Evolutionary conservation across 2,797 vertebrate species (phyloP), one percentile per base, ranked within the genome.

Genomic region (Enteromius unitaeniatus): DNA sequence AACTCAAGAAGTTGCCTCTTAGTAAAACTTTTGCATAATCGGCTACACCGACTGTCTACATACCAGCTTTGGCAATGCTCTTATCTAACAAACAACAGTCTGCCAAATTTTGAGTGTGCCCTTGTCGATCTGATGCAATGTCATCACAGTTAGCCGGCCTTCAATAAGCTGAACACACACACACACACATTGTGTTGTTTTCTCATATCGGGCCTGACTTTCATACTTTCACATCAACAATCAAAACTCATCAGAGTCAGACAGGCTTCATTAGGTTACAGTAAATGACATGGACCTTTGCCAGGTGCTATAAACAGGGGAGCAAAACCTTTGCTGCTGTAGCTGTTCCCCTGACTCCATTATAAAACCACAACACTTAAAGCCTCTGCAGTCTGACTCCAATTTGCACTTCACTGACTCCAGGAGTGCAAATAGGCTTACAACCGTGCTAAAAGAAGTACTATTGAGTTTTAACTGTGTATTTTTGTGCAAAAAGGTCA

Each of bases 51-150:
- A 34, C 60, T 70, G 40, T 74, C 42, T 51, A 60, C 6, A 10
- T 17, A 47, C 72, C 11, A 85, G 84, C 86, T 80, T 70, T 31
- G 51, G 72, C 72, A 68, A 40, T n/a, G 78, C 51, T 85, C 79
- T 90, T 89, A 90, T 89, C 87, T 87, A 88, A 88, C 64, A 77
- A 81, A 88, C 19, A 42, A 76, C 72, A 65, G 23, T 21, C 77
- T 55, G 83, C 72, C 87, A 87, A 86, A 83, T 28, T 86, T 79
- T 79, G 80, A 85, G 84, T 75, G 84, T 73, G 78, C 81, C 84
- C 51, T 49, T 89, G 67, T 51, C 78, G 88, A 77, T 84, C 55
- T 65, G 87, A 85, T 65, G 75, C 47, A 47, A 86, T 67, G 28
- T 87, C 83, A 58, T 80, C 60, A 42, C 79, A 69, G 86, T 84